phyloP scores from a whole-genome alignment of 1,140 invertebrate species.

The Carposina sasakii region DNA sequence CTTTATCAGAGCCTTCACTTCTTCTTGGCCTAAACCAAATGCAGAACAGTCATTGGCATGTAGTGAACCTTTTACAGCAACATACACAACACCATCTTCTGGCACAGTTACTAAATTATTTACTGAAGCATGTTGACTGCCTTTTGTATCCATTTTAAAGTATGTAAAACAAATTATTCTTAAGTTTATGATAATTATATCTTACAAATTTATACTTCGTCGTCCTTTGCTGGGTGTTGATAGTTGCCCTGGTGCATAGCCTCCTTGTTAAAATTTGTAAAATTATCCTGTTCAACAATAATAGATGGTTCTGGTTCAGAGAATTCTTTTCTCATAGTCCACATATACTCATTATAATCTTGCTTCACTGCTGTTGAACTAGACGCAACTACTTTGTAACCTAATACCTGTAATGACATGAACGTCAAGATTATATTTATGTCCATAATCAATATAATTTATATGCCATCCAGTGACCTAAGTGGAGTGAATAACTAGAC shows the following conservation, averaged over 20 bases:
- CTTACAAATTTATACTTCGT: conserved; percentile 51
- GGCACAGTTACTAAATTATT: conserved; percentile 44
- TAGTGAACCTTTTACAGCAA: conserved; percentile 84
- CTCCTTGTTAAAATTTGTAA: conserved; percentile 75
- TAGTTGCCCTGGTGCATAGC: conserved; percentile 60
- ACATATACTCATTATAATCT: conserved; percentile 92
- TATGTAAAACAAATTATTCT: conserved; percentile 21
- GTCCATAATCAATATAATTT: neutral
- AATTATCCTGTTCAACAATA: conserved; percentile 75
- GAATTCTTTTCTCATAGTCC: conserved; percentile 93
- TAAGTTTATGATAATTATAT: conserved; percentile 20
- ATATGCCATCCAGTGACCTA: neutral
- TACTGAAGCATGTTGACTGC: conserved; percentile 36
- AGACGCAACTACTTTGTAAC: conserved; percentile 89
- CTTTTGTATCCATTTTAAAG: conserved; percentile 59
- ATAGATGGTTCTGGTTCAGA: conserved; percentile 82
- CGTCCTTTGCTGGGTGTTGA: conserved; percentile 59
- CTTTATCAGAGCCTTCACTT: conserved; percentile 77
- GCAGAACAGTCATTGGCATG: conserved; percentile 81
- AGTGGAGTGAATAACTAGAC: neutral
- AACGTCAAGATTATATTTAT: conserved; percentile 12
- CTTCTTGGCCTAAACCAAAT: conserved; percentile 81
- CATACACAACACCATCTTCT: conserved; percentile 76
- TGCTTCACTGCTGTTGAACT: conserved; percentile 88
- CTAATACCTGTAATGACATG: conserved; percentile 76